Evolutionary conservation across 1,140 invertebrate species (phyloP).

Genomic region (Panonychus citri): DNA sequence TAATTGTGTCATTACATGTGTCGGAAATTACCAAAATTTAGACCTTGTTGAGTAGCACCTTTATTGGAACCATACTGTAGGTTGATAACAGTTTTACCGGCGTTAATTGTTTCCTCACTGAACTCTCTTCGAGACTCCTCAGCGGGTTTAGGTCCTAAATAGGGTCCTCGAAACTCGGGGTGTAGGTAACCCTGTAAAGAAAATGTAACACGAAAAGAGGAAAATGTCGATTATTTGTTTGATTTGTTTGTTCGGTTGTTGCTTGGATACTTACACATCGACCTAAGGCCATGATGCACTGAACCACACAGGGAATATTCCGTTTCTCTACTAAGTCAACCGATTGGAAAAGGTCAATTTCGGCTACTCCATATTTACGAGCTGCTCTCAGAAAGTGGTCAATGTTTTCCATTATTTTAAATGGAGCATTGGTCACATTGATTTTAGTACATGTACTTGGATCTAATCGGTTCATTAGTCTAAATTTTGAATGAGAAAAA

Average conservation of each 20-base stretch:
- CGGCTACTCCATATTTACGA: neutral
- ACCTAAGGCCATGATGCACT: neutral
- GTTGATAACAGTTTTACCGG: constrained; percentile 61
- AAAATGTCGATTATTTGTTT: too few relatives aligned
- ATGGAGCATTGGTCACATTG: neutral
- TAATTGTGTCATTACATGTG: constrained; percentile 24
- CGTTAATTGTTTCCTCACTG: constrained; percentile 57
- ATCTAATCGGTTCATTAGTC: constrained; percentile 1
- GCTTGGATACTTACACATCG: neutral
- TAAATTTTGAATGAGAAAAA: neutral
- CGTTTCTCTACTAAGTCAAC: neutral
- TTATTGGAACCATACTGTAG: constrained; percentile 79
- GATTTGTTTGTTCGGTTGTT: neutral
- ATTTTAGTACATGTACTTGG: constrained; percentile 2
- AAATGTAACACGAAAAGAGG: neutral
- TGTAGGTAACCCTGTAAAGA: constrained; percentile 52
- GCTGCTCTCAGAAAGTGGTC: neutral
- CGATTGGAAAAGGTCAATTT: neutral
- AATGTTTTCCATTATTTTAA: constrained; percentile 1
- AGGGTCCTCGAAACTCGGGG: constrained; percentile 62
- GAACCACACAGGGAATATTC: constrained; percentile 1
- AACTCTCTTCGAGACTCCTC: constrained; percentile 72
- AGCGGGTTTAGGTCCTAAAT: constrained; percentile 41
- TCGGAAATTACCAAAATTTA: constrained; percentile 60
- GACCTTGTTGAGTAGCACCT: constrained; percentile 60